phyloP scores from a whole-genome alignment of 2,888 invertebrate species.

The Ischnus inquisitorius region DNA sequence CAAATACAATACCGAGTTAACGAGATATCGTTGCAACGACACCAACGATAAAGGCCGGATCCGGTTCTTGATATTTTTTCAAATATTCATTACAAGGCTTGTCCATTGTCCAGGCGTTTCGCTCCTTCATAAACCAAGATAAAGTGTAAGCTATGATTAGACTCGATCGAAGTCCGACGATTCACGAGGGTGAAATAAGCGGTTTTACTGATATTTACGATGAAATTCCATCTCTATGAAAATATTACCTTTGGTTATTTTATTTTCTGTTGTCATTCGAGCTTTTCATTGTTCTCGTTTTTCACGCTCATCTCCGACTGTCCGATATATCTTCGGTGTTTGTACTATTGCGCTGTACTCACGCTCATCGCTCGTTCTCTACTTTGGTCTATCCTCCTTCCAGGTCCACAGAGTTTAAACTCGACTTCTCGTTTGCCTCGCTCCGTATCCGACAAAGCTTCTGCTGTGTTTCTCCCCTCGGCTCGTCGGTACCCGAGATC shows the following conservation, averaged over 20 bases:
- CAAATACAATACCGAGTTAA: neutral
- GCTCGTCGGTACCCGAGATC: neutral
- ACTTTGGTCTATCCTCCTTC: neutral
- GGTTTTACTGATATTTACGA: slow-evolving; percentile 41
- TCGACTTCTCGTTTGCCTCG: slow-evolving; percentile 20
- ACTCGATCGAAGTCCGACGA: slow-evolving; percentile 27
- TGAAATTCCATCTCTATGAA: slow-evolving; percentile 2
- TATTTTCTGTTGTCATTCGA: neutral
- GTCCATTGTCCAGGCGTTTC: neutral
- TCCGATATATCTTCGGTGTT: slow-evolving; percentile 36
- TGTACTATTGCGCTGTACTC: slow-evolving; percentile 7
- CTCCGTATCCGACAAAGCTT: slow-evolving; percentile 20
- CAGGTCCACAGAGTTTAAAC: slow-evolving; percentile 1
- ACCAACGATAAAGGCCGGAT: neutral
- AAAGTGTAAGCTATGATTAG: slow-evolving; percentile 42
- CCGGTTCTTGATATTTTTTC: neutral
- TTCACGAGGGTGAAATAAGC: neutral
- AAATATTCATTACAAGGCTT: neutral
- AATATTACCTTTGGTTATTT: neutral
- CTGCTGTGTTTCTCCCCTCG: slow-evolving; percentile 8
- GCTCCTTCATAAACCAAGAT: slow-evolving; percentile 44
- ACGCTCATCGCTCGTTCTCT: slow-evolving; percentile 23
- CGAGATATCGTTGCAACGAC: neutral
- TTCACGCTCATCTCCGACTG: slow-evolving; percentile 20
- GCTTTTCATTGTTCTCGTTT: neutral